These are phyloP conservation scores for Maconellicoccus hirsutus DNA, from an alignment of 1,140 invertebrate species.

Conservation along the genomic window DNA sequence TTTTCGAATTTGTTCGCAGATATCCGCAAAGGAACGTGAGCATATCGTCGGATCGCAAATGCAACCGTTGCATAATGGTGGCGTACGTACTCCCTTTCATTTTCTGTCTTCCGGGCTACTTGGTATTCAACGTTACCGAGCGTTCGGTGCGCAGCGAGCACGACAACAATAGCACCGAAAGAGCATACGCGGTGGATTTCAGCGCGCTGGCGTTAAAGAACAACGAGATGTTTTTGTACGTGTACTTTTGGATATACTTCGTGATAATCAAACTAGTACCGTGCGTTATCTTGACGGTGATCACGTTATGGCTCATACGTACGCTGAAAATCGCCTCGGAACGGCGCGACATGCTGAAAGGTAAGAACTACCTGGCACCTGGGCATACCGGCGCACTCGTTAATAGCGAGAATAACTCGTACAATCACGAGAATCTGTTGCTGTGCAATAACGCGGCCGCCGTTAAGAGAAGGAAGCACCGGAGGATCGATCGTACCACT, in stretches of 20 bases:
- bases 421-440: background rate
- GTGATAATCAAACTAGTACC: conserved; percentile 76
- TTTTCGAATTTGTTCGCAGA: conserved; percentile 33
- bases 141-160: conserved; percentile 27
- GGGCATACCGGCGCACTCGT: background rate
- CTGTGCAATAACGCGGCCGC: conserved; percentile 30
- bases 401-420: background rate
- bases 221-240: conserved; percentile 41
- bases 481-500: conserved; percentile 77
- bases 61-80: conserved; percentile 56
- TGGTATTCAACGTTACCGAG: conserved; percentile 42
- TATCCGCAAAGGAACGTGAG: conserved; percentile 60
- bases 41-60: conserved; percentile 62
- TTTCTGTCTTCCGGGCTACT: conserved; percentile 72
- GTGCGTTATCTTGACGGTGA: conserved; percentile 62
- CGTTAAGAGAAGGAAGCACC: conserved; percentile 58
- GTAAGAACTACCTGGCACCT: conserved; percentile 11
- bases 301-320: conserved; percentile 67
- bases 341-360: conserved; percentile 17
- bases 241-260: conserved; percentile 76
- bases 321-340: conserved; percentile 39
- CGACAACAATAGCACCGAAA: background rate
- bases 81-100: conserved; percentile 72
- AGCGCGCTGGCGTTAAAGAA: conserved; percentile 36
- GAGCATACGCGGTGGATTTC: conserved; percentile 42